Base-by-base conservation (phyloP, 2,888 invertebrate genomes). In the Cheilosia urbana region DNA sequence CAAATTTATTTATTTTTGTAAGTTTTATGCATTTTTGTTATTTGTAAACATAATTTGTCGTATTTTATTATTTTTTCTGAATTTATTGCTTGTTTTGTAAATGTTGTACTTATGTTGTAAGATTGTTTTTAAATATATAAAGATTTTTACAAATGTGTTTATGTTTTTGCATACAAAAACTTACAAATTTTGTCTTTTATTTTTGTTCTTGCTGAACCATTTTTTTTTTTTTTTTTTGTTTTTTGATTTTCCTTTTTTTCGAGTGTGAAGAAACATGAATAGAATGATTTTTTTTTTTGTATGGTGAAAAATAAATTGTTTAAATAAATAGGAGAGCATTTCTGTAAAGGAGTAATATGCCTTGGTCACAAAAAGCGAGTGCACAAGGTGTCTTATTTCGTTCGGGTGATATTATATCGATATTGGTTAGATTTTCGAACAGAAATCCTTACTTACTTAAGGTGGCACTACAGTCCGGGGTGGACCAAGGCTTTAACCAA, bases 31-130 rank as follows among this genome's bases (percentile, higher is more conserved):
- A 13, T 62, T 53, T 47, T 45, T 47, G 17, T 34, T 45, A 24
- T 62, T 45, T 73, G 42, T 24, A 4, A 62, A n/a, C 27, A 62
- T 11, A 55, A 19, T 71, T 55, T 72, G 7, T 27, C 17, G 47
- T 63, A 72, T 51, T 75, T 47, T 82, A 72, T 66, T 53, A 72
- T 66, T 30, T 57, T 49, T 53, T 72, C 4, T 49, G 47, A 19
- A 24, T 19, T 69, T 71, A 63, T 42, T 45, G 40, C 24, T 79
- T 79, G 27, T 40, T 57, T 62, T 76, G 72, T 81, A 85, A 73
- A 72, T 85, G 80, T 85, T 81, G 80, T 85, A 85, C 85, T 85
- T 85, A 80, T 80, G 60, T 80, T 76, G 80, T 80, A 81, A 80
- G 47, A 49, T 24, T 81, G 77, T 77, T 81, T 66, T 85, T 72